A percentile compares a stretch with the other conserved stretches of the same genome.
Evolutionary conservation across 2,888 invertebrate genomes (phyloP).

Genomic region (Tupiocoris notatus): DNA sequence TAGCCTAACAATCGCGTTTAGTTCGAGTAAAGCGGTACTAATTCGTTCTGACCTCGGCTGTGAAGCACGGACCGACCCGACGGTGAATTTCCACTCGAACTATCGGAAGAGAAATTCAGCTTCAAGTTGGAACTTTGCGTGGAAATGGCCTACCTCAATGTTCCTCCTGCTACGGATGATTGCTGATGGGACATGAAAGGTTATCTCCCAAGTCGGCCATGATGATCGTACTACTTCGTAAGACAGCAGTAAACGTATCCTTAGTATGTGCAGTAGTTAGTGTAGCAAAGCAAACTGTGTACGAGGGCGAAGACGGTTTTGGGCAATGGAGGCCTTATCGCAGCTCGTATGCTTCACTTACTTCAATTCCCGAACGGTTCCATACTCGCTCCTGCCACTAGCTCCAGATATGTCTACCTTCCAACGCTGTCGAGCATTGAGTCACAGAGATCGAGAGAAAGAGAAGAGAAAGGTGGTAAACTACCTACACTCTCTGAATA

Average conservation of each 20-base stretch:
- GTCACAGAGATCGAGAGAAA: too few relatives aligned
- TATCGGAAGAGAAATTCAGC: neutral
- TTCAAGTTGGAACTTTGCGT: neutral
- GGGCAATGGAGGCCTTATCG: conserved; percentile 1
- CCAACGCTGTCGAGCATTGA: too few relatives aligned
- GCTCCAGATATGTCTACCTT: too few relatives aligned
- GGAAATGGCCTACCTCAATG: neutral
- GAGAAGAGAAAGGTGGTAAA: too few relatives aligned
- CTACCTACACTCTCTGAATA: neutral
- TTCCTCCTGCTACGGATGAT: neutral
- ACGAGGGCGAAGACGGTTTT: neutral
- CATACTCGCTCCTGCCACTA: too few relatives aligned
- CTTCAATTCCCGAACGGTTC: neutral
- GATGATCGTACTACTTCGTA: neutral
- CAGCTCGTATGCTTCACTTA: conserved; percentile 7
- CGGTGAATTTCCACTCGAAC: neutral
- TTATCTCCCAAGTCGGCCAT: neutral
- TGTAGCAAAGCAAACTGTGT: too few relatives aligned
- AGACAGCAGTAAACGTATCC: too few relatives aligned
- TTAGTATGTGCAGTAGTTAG: too few relatives aligned
- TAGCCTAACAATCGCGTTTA: neutral
- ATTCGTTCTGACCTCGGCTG: too few relatives aligned
- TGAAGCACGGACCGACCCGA: neutral
- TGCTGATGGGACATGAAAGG: conserved; percentile 13
- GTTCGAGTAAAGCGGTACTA: neutral